These are phyloP conservation scores for Tetramorium parvispinum DNA, from an alignment of 1,140 invertebrate species.

Conservation along the genomic window DNA sequence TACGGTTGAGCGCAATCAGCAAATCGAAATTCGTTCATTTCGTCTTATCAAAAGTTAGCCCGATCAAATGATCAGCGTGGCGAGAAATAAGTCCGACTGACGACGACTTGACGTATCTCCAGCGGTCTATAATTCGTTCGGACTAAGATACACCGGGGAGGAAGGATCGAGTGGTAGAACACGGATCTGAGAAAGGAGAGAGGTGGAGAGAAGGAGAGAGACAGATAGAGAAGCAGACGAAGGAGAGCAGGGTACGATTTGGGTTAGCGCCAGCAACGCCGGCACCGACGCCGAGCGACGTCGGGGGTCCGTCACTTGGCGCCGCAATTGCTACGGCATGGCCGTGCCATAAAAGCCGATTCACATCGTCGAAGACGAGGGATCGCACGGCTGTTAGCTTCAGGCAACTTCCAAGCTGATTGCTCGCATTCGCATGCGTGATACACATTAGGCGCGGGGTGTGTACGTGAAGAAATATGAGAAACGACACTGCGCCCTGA, in stretches of 20 bases:
- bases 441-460: background rate
- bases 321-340: constrained; percentile 73
- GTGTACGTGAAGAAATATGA: constrained; percentile 14
- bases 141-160: constrained; percentile 39
- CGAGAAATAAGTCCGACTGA: constrained; percentile 42
- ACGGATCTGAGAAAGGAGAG: background rate
- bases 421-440: background rate
- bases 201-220: constrained; percentile 15
- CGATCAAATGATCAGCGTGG: background rate
- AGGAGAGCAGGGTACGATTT: constrained; percentile 68
- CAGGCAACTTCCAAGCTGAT: background rate
- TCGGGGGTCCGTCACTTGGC: constrained; percentile 75
- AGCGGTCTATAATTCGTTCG: constrained; percentile 60
- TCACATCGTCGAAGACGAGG: constrained; percentile 54
- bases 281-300: constrained; percentile 60
- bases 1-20: background rate
- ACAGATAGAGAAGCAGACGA: background rate
- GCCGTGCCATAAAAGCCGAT: constrained; percentile 56
- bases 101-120: constrained; percentile 39
- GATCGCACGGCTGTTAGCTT: constrained; percentile 29
- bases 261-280: constrained; percentile 75
- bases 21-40: constrained; percentile 4
- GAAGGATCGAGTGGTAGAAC: constrained; percentile 13
- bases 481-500: background rate
- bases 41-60: constrained; percentile 1